Conservation (phyloP, 2,797 vertebrate species). For the Myripristis murdjan region DNA sequence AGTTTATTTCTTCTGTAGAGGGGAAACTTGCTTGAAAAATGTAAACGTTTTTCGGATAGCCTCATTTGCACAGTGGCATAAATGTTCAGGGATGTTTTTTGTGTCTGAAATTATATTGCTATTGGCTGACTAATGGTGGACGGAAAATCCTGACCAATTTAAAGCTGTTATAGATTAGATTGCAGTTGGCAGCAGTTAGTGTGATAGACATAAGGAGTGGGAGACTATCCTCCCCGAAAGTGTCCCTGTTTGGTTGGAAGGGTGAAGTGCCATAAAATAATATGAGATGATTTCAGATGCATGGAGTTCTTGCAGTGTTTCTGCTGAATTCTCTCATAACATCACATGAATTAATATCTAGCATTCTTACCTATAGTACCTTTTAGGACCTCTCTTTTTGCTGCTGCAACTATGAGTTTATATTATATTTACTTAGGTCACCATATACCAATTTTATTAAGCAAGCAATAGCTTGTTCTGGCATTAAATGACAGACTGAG, state of each 20-base stretch:
- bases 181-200: background rate
- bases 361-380: background rate
- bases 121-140: background rate
- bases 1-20: conserved; percentile 38
- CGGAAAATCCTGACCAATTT: conserved; percentile 26
- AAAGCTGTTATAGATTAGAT: conserved; percentile 49
- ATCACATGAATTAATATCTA: background rate
- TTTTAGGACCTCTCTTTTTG: background rate
- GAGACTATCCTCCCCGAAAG: background rate
- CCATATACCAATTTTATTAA: conserved; percentile 5
- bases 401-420: background rate
- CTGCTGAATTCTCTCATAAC: conserved; percentile 11
- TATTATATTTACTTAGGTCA: background rate
- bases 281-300: conserved; percentile 7
- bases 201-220: background rate
- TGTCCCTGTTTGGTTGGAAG: conserved; percentile 2
- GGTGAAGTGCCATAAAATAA: conserved; percentile 54
- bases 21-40: conserved; percentile 38
- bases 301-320: conserved; percentile 9
- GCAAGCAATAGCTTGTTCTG: conserved; percentile 29
- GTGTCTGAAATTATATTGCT: conserved; percentile 1
- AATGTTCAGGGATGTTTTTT: conserved; percentile 39
- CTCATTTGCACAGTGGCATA: conserved; percentile 71
- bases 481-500: conserved; percentile 20
- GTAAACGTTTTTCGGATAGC: conserved; percentile 33